Conservation (phyloP, 2,888 invertebrate genomes). For the Myathropa florea region DNA sequence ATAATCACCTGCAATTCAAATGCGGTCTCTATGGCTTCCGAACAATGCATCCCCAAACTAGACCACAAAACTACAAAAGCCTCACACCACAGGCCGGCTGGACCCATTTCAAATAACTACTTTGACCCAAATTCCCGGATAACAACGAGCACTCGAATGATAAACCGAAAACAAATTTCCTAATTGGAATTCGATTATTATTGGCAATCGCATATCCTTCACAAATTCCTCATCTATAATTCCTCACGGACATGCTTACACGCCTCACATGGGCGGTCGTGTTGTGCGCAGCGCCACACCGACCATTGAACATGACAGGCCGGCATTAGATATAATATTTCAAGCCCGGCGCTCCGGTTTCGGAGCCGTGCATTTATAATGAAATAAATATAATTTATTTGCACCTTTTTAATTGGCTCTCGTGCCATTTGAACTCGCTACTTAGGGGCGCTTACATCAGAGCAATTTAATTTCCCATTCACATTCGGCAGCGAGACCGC, state of each 20-base stretch:
- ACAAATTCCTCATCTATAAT: slow-evolving; percentile 17
- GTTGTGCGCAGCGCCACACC: not conserved
- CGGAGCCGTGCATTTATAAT: slow-evolving; percentile 2
- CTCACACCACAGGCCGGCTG: not conserved
- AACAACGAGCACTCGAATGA: not conserved
- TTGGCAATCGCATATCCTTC: not conserved
- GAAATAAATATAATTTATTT: slow-evolving; percentile 20
- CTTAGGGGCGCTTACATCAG: not conserved
- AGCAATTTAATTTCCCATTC: slow-evolving; percentile 19
- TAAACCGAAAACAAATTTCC: slow-evolving; percentile 6
- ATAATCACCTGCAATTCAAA: slow-evolving; percentile 14
- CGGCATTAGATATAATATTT: not conserved
- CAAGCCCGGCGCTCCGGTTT: not conserved
- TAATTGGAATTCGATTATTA: slow-evolving; percentile 32
- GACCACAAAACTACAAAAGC: slow-evolving; percentile 6
- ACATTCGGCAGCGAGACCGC: not conserved
- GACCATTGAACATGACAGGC: not conserved
- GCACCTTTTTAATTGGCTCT: not conserved
- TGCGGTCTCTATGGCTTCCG: not conserved
- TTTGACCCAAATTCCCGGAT: not conserved
- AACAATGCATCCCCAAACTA: not conserved
- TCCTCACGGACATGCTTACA: not conserved
- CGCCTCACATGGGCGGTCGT: not conserved
- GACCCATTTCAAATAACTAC: not conserved
- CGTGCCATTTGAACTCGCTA: slow-evolving; percentile 2